These are phyloP conservation scores for Atethmia centrago DNA, from an alignment of 2,888 invertebrate genomes.

Conservation along the genomic window DNA sequence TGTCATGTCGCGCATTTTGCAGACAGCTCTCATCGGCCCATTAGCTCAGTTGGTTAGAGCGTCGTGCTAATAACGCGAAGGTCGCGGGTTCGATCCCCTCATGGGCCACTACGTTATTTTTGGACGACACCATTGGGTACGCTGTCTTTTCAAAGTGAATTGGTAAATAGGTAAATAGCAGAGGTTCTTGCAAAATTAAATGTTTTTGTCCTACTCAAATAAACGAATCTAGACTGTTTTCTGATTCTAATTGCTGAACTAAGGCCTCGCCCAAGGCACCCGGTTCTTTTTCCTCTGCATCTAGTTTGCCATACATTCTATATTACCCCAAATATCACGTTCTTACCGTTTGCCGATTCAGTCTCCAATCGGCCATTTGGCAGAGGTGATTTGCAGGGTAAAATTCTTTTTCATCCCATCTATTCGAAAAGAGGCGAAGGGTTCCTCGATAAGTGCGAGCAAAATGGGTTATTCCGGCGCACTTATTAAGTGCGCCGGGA, in stretches of 20 bases:
- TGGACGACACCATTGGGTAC: background rate
- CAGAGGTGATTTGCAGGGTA: too few relatives aligned
- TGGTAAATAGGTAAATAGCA: background rate
- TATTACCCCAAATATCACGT: background rate
- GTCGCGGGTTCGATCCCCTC: conserved; percentile 79
- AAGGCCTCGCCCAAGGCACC: background rate
- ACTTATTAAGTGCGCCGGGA: too few relatives aligned
- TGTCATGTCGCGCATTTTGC: background rate
- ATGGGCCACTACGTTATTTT: conserved; percentile 66
- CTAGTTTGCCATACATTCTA: background rate
- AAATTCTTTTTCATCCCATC: too few relatives aligned
- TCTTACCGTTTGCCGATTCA: background rate
- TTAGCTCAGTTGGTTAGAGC: conserved; percentile 75
- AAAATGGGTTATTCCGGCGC: too few relatives aligned
- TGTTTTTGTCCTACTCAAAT: background rate
- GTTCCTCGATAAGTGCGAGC: too few relatives aligned
- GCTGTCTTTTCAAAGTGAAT: background rate
- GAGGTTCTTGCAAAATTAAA: background rate
- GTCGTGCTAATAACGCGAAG: conserved; percentile 75
- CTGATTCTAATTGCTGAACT: background rate
- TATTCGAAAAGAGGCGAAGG: too few relatives aligned
- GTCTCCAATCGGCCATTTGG: background rate
- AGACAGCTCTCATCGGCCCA: conserved; percentile 56
- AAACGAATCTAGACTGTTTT: background rate
- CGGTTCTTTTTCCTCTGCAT: background rate